Evolutionary conservation across 1,140 invertebrate genomes (phyloP), one percentile per base, ranked within the genome.

Genomic region (Triops longicaudatus): DNA sequence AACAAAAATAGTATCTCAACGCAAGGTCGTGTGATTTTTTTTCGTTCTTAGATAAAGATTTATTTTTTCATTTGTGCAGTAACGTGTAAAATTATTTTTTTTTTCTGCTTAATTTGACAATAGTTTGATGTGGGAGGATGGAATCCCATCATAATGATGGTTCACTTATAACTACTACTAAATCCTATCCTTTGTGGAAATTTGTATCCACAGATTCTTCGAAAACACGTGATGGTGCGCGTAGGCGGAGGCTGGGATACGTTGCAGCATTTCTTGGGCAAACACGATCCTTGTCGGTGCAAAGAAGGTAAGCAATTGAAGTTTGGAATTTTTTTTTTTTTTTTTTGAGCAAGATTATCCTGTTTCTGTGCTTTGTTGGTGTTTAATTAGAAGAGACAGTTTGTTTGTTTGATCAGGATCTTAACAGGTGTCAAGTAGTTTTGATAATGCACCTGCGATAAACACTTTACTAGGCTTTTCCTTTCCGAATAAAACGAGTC

Each of bases 201-300:
- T n/a, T 79, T 76, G 78, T 80, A 27, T 73, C 81, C 85, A 26
- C 85, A 96, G 94, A 96, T 98, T 82, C 87, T 98, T 26, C 88
- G 96, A 28, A 97, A 93, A 79, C 96, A 98, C 87, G 95, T 98
- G 74, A 98, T 98, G 97, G 96, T 98, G 22, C 89, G 96, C 78
- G 96, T 98, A 14, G 97, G 97, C 0, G 96, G 96, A 11, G 96
- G 96, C 28, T 98, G 96, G 96, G 96, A 98, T 84, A 98, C 96
- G 0, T 85, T 99, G 26, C 91, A 95, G 79, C 94, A 98, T 83
- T 98, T 97, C 85, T 86, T 98, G 83, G 93, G 97, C 84, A 97
- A 97, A 84, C 96, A 98, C 83, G 96, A 98, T 85, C 96, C 96
- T 0, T 98, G 96, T 85, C 89, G 96, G 74, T 97, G 95, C 85